phyloP scores from a whole-genome alignment of 2,797 vertebrate species.

The Buphagus erythrorhynchus region DNA sequence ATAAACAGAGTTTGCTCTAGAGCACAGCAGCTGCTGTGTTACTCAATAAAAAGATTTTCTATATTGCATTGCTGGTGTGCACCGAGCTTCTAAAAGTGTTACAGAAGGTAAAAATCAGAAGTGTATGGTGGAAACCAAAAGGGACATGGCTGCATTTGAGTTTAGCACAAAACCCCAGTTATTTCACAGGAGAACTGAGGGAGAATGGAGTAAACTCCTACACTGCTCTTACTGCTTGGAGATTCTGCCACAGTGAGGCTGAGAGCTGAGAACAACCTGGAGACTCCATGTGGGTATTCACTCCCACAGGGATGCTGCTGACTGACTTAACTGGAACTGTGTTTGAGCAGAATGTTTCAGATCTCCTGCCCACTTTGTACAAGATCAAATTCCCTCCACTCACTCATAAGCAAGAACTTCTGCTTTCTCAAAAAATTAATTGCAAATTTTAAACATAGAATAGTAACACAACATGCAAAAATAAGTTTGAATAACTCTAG shows the following conservation, averaged over 20 bases:
- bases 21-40: neutral
- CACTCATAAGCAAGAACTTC: neutral
- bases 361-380: neutral
- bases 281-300: neutral
- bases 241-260: neutral
- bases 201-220: constrained; percentile 39
- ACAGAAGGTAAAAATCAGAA: neutral
- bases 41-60: neutral
- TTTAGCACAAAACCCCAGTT: constrained; percentile 10
- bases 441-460: neutral
- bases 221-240: neutral
- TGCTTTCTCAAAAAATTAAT: neutral
- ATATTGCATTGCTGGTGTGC: neutral
- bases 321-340: constrained; percentile 31
- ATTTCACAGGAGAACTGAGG: neutral
- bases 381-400: neutral
- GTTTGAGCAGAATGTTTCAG: neutral
- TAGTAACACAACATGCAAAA: neutral
- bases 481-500: neutral
- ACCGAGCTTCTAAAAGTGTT: neutral
- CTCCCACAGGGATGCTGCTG: constrained; percentile 33
- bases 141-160: neutral
- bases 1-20: neutral
- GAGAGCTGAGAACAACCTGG: neutral
- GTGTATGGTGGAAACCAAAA: neutral